Base-by-base conservation (phyloP, 2,797 vertebrate species). In the Carcharodon carcharias region DNA sequence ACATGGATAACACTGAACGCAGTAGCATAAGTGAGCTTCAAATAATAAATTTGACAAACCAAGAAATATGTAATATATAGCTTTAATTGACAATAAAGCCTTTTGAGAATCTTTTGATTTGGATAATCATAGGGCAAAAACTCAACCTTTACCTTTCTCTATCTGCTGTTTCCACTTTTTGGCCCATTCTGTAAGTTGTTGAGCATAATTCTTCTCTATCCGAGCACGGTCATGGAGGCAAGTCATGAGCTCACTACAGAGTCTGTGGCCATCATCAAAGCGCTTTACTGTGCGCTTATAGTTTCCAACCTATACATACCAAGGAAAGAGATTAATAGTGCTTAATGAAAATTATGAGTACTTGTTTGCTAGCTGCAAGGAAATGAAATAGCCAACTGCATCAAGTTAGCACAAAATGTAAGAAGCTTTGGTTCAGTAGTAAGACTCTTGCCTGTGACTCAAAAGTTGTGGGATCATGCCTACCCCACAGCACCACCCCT, bases 171-270 rank as follows among this genome's bases (percentile, higher is more conserved):
- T 98, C 99, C 99, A 99, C 95, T 99, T 98, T 96, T 99, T 99
- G 95, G 99, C 98, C 99, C 99, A 99, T 96, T 99, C 99, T 0
- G 98, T 99, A 96, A 99, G 98, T 97, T 99, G 99, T 97, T 98
- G 98, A 0, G 99, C 98, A 0, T 99, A 99, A 0, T 97, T 97
- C 97, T 99, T 99, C 97, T 99, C 99, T 21, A 99, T 99, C 88
- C 99, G 98, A 0, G 99, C 99, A 4, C 99, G 98, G 96, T 99
- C 99, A 0, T 99, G 99, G 80, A 99, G 97, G 96, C 99, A 99
- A 96, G 97, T 99, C 99, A 99, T 99, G 58, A 99, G 98, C 65
- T 98, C 98, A 0, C 97, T 98, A 96, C 99, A 99, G 96, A 99
- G 98, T 21, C 99, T 98, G 97, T 99, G 98, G 58, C 99, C 99